Conservation (phyloP, 2,888 invertebrate species). For the Stenotaenia linearis region DNA sequence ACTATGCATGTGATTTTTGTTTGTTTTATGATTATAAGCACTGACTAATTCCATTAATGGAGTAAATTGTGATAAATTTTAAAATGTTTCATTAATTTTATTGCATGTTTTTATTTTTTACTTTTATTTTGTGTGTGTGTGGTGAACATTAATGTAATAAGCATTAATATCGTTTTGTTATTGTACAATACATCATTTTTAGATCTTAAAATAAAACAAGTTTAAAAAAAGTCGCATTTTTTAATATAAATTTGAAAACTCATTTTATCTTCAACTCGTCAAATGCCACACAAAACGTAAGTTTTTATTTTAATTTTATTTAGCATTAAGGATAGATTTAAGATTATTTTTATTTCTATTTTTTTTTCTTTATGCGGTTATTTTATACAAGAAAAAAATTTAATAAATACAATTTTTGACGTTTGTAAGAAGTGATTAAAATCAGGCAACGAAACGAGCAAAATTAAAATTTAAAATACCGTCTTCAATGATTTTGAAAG, state of each 20-base stretch:
- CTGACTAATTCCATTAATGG: not conserved
- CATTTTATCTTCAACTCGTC: not conserved
- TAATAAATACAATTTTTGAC: too few species aligned
- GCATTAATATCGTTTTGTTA: not conserved
- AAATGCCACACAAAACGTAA: conserved; percentile 19
- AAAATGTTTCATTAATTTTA: not conserved
- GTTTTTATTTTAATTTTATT: not conserved
- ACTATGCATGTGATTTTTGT: not conserved
- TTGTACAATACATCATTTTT: not conserved
- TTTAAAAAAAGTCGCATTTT: not conserved
- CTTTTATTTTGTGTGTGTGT: not conserved
- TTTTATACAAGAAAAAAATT: too few species aligned
- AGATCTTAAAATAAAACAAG: conserved; percentile 1
- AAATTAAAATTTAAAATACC: too few species aligned
- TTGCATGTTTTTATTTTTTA: not conserved
- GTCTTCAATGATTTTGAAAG: too few species aligned
- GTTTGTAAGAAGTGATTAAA: too few species aligned
- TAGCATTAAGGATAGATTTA: not conserved
- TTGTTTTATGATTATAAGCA: not conserved
- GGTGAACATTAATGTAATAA: not conserved
- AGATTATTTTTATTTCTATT: too few species aligned
- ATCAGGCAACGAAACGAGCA: too few species aligned
- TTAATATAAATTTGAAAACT: not conserved
- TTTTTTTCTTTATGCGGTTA: too few species aligned
- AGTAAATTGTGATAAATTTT: not conserved